Conservation (phyloP, 1,140 invertebrate genomes). For the Drosophila orena region DNA sequence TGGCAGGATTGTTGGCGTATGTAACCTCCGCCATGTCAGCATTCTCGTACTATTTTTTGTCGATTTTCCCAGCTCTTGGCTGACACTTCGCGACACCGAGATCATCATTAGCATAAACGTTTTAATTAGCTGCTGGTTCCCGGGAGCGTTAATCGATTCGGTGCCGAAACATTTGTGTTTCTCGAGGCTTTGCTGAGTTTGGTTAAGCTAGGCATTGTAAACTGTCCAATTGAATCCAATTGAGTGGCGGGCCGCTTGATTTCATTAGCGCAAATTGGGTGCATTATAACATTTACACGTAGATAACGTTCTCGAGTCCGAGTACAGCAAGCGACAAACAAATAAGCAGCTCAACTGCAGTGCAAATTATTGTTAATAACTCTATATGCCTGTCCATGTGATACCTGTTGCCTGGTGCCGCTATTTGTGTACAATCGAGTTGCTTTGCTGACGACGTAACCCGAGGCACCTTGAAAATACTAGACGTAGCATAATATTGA, state of each 20-base stretch:
- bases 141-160: slow-evolving; percentile 57
- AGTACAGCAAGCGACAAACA: slow-evolving; percentile 38
- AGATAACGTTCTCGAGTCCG: slow-evolving; percentile 42
- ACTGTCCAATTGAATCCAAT: slow-evolving; percentile 74
- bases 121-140: slow-evolving; percentile 67
- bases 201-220: slow-evolving; percentile 40
- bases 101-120: slow-evolving; percentile 73
- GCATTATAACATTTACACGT: slow-evolving; percentile 56
- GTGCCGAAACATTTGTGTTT: slow-evolving; percentile 43
- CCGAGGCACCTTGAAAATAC: slow-evolving; percentile 70
- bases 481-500: slow-evolving; percentile 70
- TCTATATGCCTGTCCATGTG: slow-evolving; percentile 41
- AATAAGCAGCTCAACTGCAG: slow-evolving; percentile 22
- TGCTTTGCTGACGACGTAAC: slow-evolving; percentile 36
- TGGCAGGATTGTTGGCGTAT: neutral
- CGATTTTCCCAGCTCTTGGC: slow-evolving; percentile 9
- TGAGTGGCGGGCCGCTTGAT: slow-evolving; percentile 72
- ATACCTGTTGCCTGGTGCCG: slow-evolving; percentile 9
- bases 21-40: slow-evolving; percentile 12
- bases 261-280: slow-evolving; percentile 72
- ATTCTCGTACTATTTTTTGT: slow-evolving; percentile 1
- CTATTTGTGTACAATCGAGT: slow-evolving; percentile 23
- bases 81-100: slow-evolving; percentile 56
- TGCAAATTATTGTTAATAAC: slow-evolving; percentile 71
- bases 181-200: slow-evolving; percentile 19